Percentiles rank a stretch among this genome's conserved stretches.
phyloP scores from a whole-genome alignment of 2,797 vertebrate genomes.

The Pelochelys cantorii region DNA sequence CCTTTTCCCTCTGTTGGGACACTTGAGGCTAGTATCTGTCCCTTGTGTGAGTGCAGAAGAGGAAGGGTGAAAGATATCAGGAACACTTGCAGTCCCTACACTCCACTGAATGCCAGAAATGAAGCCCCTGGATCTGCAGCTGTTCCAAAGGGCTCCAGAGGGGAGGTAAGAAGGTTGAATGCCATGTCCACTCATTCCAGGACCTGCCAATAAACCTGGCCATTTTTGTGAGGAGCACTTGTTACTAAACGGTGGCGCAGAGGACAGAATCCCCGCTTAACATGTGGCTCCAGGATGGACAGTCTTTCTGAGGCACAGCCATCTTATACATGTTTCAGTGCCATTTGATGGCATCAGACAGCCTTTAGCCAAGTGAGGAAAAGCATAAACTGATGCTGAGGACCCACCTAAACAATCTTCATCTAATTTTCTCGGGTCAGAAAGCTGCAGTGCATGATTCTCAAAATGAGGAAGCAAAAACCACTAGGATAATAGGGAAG shows the following conservation, averaged over 20 bases:
- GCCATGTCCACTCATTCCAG: background rate
- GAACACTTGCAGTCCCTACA: background rate
- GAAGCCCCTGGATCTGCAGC: too few relatives aligned
- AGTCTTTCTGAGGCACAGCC: too few relatives aligned
- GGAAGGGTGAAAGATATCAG: background rate
- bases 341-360: too few relatives aligned
- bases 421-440: background rate
- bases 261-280: background rate
- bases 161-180: background rate
- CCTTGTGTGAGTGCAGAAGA: background rate
- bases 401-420: background rate
- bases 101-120: background rate
- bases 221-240: background rate
- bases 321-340: background rate
- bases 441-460: fast-evolving
- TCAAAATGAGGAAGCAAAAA: background rate
- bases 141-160: background rate
- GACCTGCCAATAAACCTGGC: too few relatives aligned
- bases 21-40: background rate
- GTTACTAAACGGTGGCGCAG: background rate
- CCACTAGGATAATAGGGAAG: background rate
- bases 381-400: background rate
- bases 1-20: background rate
- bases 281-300: background rate
- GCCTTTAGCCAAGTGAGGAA: background rate